Percentiles rank a stretch among this genome's conserved stretches.
Evolutionary conservation across 1,140 invertebrate species (phyloP).

Genomic region (Chironomus striatipennis): DNA sequence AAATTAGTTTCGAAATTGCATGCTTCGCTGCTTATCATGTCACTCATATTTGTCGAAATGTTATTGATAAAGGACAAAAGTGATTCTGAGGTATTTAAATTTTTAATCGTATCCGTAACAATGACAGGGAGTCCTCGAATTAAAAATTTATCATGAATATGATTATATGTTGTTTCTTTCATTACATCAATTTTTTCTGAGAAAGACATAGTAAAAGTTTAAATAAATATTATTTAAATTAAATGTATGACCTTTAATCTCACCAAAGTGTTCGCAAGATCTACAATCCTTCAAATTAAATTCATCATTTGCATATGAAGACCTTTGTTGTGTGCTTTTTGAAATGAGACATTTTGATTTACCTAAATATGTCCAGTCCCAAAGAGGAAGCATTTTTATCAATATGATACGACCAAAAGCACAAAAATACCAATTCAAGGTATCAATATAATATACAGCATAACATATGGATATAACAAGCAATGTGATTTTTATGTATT

Average conservation of each 20-base stretch:
- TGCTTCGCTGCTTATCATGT: neutral
- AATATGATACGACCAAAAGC: neutral
- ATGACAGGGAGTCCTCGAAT: conserved; percentile 15
- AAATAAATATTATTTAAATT: no score
- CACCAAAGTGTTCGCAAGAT: neutral
- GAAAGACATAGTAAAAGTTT: no score
- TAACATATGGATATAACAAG: neutral
- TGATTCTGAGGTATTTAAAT: neutral
- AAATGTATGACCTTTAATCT: neutral
- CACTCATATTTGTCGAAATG: neutral
- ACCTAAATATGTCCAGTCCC: conserved; percentile 7
- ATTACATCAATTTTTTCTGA: conserved; percentile 15
- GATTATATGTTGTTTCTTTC: neutral
- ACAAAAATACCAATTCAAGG: neutral
- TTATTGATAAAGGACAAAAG: neutral
- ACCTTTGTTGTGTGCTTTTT: neutral
- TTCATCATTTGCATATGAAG: neutral
- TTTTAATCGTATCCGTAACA: neutral
- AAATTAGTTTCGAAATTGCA: conserved; percentile 13
- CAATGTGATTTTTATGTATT: neutral
- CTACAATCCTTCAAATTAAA: neutral
- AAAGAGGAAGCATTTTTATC: neutral
- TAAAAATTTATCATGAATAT: neutral
- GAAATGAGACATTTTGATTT: neutral
- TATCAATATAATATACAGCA: neutral